Conservation (phyloP, 2,888 invertebrate species). For the Hyposoter dolosus region DNA sequence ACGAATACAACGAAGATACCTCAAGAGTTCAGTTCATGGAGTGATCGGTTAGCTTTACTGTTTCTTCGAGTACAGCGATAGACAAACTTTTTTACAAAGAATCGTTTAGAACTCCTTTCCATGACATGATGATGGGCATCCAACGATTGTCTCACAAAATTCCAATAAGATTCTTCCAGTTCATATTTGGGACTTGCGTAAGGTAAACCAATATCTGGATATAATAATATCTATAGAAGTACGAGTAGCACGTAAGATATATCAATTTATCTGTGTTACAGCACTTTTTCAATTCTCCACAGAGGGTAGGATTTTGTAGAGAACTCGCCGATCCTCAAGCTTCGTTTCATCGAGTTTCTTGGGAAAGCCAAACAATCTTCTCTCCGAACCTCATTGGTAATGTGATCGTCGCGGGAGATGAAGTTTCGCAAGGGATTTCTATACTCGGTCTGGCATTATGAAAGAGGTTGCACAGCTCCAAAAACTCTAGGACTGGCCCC, state of each 20-base stretch:
- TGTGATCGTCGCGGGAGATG: slow-evolving; percentile 74
- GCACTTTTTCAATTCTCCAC: slow-evolving; percentile 65
- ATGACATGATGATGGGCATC: not conserved
- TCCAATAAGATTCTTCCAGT: slow-evolving; percentile 2
- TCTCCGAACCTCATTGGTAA: slow-evolving; percentile 75
- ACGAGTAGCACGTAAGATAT: slow-evolving; percentile 7
- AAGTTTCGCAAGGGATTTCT: slow-evolving; percentile 69
- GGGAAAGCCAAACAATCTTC: slow-evolving; percentile 78
- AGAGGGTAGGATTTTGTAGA: not conserved
- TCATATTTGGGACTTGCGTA: not conserved
- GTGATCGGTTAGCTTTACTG: not conserved
- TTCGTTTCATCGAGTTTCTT: slow-evolving; percentile 76
- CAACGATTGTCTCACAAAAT: not conserved
- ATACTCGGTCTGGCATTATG: slow-evolving; percentile 38
- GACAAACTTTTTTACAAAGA: not conserved
- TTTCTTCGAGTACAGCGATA: not conserved
- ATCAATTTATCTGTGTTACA: slow-evolving; percentile 35
- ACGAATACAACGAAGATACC: not conserved
- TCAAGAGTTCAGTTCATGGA: not conserved
- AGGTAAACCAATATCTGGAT: not conserved
- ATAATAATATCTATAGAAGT: not conserved
- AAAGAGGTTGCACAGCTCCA: slow-evolving; percentile 37
- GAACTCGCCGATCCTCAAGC: slow-evolving; percentile 64
- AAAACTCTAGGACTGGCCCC: slow-evolving; percentile 32
- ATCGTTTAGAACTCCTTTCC: not conserved